Base-by-base conservation (phyloP, 2,888 invertebrate genomes). In the Carpatolechia fugitivella region DNA sequence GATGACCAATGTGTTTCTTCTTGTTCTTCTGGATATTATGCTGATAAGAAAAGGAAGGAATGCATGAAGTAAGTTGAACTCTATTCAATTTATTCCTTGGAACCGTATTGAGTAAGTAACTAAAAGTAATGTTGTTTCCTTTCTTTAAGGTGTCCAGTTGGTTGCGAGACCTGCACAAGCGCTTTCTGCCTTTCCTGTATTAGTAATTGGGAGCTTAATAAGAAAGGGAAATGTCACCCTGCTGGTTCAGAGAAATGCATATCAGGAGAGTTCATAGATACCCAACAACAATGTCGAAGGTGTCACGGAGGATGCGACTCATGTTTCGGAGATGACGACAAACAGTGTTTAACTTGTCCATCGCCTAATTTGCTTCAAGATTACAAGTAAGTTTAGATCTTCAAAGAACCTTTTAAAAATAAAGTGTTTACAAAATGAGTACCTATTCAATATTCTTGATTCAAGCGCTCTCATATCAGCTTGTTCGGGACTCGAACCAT, bases 291-390 rank as follows among this genome's bases (percentile, higher is more conserved):
- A 46, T 97, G 97, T 77, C 92, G 92, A 59, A 90, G 92, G 3
- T 97, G 97, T 72, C 94, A 96, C 72, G 91, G 92, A 1, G 94
- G 94, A 0, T 97, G 97, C 70, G 95, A 95, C 61, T 93, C 94
- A n/a, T 97, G 97, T 76, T 94, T 93, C 59, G 97, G 96, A 0
- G 92, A 93, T 3, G 92, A 93, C n/a, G 93, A 94, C 31, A 91
- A 91, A 38, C 92, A 93, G 55, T 96, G 96, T 77, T 83, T 96
- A 29, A 94, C 95, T 31, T 96, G 96, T 68, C 91, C 91, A n/a
- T 91, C 92, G 52, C 94, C 96, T 18, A 89, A 95, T 51, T 90
- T 95, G 47, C 90, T 96, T 18, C 94, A 96, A 75, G 93, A 93
- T 56, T 76, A 86, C 60, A 82, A 68, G 90, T 89, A 64, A 74